These are phyloP conservation scores for Sesia bembeciformis DNA, from an alignment of 2,888 invertebrate genomes.

Conservation along the genomic window DNA sequence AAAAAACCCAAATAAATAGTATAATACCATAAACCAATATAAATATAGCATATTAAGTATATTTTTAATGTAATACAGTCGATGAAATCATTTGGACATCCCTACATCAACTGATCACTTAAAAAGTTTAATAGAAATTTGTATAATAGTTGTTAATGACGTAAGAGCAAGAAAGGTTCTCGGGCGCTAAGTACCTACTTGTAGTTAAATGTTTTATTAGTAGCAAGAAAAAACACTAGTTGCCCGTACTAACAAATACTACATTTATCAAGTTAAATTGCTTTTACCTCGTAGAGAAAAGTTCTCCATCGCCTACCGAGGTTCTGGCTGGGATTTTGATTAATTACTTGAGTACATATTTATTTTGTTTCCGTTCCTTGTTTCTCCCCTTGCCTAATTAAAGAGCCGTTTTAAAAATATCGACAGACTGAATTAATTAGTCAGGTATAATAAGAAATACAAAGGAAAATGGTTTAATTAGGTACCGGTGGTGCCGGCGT, in stretches of 20 bases:
- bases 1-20: too few relatives aligned
- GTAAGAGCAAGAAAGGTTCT: conserved; percentile 29
- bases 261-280: conserved; percentile 50
- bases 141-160: conserved; percentile 36
- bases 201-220: conserved; percentile 48
- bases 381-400: conserved; percentile 2
- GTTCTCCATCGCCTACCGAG: conserved; percentile 21
- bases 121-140: conserved; percentile 25
- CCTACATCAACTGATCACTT: conserved; percentile 12
- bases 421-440: too few relatives aligned
- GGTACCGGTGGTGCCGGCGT: too few relatives aligned
- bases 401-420: not conserved
- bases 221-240: conserved; percentile 32
- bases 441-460: too few relatives aligned
- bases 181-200: conserved; percentile 12
- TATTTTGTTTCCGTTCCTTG: conserved; percentile 1
- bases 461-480: too few relatives aligned
- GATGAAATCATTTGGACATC: not conserved
- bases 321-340: conserved; percentile 13
- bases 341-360: conserved; percentile 7
- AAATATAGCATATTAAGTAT: too few relatives aligned
- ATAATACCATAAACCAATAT: too few relatives aligned
- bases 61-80: too few relatives aligned
- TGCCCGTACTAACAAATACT: conserved; percentile 32
- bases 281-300: conserved; percentile 33